Evolutionary conservation across 2,113 vertebrate species (phyloP), one percentile per base, ranked within the genome.

Genomic region (Colaptes auratus): DNA sequence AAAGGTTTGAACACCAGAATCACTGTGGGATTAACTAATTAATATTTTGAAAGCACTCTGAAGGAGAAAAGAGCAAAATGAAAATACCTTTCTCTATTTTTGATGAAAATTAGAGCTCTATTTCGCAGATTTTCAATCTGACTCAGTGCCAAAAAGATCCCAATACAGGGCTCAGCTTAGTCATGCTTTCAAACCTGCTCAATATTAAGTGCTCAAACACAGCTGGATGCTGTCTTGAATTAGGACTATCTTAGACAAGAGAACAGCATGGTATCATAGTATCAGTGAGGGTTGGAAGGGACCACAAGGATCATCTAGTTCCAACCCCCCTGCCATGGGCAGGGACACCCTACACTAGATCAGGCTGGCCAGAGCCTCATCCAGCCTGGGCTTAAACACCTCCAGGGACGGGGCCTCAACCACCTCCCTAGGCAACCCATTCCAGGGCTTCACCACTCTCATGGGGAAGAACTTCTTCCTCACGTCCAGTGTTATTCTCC

Each of bases 21-120:
- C 74, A 89, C 39, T 24, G 21, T 42, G 46, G 72, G 58, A 92
- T 93, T 94, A 91, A 61, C 56, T 95, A 86, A 92, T 96, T 88
- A 83, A 82, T 87, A 82, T 89, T 88, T 93, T 75, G 78, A 83
- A 93, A 93, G 10, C 27, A 59, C 25, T 87, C 61, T 87, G 55
- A 67, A 73, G 92, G 72, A 64, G 25, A 56, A 82, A 88, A 88
- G 15, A 28, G 48, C 24, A 74, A 56, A 72, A 60, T 2, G 10
- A 75, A 85, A 91, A 44, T n/a, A 44, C 5, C 7, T 4, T 60
- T 81, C 76, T 71, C 18, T 53, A 55, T 44, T 87, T 93, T 83
- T 94, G 5, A 81, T 63, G 19, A 56, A 90, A 88, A 86, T 60
- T 67, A 63, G 16, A 56, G 48, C 52, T 96, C 25, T 27, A 48